Evolutionary conservation across 2,797 vertebrate species (phyloP).

Genomic region (Centropyge bicolor): DNA sequence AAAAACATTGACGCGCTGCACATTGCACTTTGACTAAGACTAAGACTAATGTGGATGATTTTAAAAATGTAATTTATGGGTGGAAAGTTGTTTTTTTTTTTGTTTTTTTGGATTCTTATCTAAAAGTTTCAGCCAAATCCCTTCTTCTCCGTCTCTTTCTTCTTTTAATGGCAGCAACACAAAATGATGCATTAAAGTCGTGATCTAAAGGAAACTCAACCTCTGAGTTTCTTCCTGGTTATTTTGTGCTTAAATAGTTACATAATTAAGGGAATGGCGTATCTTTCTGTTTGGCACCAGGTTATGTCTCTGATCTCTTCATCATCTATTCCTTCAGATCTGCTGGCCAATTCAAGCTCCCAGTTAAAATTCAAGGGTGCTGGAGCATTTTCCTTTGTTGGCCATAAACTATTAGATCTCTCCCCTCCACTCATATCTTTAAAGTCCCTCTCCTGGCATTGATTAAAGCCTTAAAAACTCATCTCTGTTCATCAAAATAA

Average conservation of each 20-base stretch:
- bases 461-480: not conserved
- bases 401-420: no score
- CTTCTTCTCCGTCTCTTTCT: not conserved
- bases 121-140: conserved; percentile 31
- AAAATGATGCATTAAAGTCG: conserved; percentile 21
- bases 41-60: conserved; percentile 26
- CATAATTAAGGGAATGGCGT: not conserved
- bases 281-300: not conserved
- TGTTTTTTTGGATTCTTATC: conserved; percentile 46
- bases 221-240: not conserved
- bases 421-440: not conserved
- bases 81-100: conserved; percentile 14
- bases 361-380: not conserved
- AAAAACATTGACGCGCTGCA: conserved; percentile 23
- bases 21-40: conserved; percentile 8
- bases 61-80: conserved; percentile 59
- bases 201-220: not conserved
- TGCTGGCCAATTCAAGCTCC: not conserved
- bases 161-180: conserved; percentile 23
- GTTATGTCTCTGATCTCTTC: not conserved
- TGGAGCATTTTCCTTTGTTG: not conserved
- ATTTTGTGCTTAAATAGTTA: not conserved
- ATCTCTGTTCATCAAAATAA: not conserved
- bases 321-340: not conserved
- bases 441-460: not conserved